Base-by-base conservation (phyloP, 2,113 vertebrate species). In the Pelmatolapia mariae region DNA sequence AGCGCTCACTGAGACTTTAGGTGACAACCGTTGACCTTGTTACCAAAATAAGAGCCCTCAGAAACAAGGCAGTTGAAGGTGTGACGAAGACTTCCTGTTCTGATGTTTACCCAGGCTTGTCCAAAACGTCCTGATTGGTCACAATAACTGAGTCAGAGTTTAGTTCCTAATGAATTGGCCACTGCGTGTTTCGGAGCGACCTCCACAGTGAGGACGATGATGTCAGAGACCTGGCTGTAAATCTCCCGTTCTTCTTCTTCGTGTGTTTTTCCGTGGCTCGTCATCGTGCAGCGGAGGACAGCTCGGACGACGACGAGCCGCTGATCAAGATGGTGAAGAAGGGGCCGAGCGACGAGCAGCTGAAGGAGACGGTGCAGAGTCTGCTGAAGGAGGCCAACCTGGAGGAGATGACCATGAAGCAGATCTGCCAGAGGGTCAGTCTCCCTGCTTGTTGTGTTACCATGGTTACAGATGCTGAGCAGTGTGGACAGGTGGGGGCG, bases 381-480 rank as follows among this genome's bases (percentile, higher is more conserved):
- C 95, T 99, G 19, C 92, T 99, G 94, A 97, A 97, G 84, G 96
- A 96, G 89, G 98, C 97, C 71, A 96, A 99, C 91, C 95, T 99
- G 95, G 98, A 98, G 92, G 98, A 99, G 95, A 97, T 98, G 89
- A 99, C 98, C 85, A 99, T 99, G 99, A 99, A 99, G 86, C 97
- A 98, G 89, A 97, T 99, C 90, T 99, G 97, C 93, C 98, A 98
- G 96, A 96, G 97, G 97, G 98, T 98, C n/a, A 47, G 81, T 63
- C 6, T 56, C 59, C 31, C 31, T 45, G 68, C 29, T 68, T 38
- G 10, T 16, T 40, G 7, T 71, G 12, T 71, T 40, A 71, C 63
- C n/a, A 13, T 40, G 63, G 63, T 71, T 71, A 71, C 36, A 71
- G 66, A 43, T 9, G 29, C 10, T 66, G 6, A 66, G 31, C 18